These are phyloP conservation scores for Nephrotoma flavescens DNA, from an alignment of 2,888 invertebrate species.

Conservation along the genomic window DNA sequence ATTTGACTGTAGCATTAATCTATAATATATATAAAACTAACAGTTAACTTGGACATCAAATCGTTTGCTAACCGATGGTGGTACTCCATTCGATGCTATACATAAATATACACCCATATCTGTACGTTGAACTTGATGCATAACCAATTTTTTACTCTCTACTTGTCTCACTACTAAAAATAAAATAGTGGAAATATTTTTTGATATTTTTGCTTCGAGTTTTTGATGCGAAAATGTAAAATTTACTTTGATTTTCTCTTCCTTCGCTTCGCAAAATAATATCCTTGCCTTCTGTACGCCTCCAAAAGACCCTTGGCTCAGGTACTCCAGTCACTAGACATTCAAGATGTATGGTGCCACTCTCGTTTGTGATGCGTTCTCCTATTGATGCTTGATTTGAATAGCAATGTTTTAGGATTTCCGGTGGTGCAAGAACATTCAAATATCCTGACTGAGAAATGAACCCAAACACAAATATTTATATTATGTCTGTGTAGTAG, in stretches of 20 bases:
- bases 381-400: constrained; percentile 28
- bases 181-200: background rate
- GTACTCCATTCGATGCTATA: constrained; percentile 72
- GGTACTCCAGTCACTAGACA: constrained; percentile 74
- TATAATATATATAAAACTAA: constrained; percentile 41
- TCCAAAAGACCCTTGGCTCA: constrained; percentile 59
- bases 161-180: constrained; percentile 45
- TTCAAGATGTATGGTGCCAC: constrained; percentile 58
- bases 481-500: background rate
- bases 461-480: constrained; percentile 5
- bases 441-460: constrained; percentile 62
- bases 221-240: background rate
- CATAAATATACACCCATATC: constrained; percentile 74
- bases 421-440: constrained; percentile 76
- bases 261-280: constrained; percentile 62
- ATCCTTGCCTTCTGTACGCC: constrained; percentile 59
- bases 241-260: constrained; percentile 53
- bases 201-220: background rate
- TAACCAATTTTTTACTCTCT: constrained; percentile 54
- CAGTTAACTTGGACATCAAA: constrained; percentile 73
- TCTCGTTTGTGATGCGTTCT: constrained; percentile 63
- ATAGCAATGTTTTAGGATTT: constrained; percentile 51
- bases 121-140: constrained; percentile 57
- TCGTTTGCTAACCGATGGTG: constrained; percentile 68
- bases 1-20: background rate